phyloP scores from a whole-genome alignment of 2,113 vertebrate genomes.

The Sinosuthora webbiana region DNA sequence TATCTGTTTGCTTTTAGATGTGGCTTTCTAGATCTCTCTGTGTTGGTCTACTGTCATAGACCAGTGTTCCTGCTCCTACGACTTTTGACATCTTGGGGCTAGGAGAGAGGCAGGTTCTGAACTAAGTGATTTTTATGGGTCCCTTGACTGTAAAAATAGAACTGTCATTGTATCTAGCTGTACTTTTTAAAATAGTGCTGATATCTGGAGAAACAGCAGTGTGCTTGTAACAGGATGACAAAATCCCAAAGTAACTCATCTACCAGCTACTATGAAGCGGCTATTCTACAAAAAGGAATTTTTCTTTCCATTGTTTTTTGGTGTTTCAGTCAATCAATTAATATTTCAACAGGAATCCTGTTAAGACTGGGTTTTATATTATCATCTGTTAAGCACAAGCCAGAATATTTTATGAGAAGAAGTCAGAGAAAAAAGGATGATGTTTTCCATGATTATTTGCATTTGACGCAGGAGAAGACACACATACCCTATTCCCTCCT shows the following conservation, averaged over 20 bases:
- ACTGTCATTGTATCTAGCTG: fast-evolving
- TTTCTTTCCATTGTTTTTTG: not conserved
- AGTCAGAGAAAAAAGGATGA: not conserved
- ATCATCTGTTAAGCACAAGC: not conserved
- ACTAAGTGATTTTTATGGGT: not conserved
- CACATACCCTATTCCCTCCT: not conserved
- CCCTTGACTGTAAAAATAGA: not conserved
- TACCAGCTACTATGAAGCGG: not conserved
- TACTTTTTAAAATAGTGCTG: not conserved
- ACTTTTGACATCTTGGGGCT: not conserved
- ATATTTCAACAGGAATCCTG: not conserved
- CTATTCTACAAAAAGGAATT: not conserved
- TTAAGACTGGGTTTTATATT: not conserved
- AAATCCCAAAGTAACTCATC: not conserved
- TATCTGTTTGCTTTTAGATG: not conserved
- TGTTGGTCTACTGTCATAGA: not conserved
- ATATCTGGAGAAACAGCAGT: not conserved
- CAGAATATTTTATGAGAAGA: not conserved
- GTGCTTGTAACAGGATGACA: not conserved
- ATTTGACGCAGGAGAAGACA: not conserved
- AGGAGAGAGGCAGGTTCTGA: not conserved
- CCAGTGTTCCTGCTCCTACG: not conserved
- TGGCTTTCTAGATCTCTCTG: fast-evolving
- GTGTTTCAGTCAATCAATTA: not conserved
- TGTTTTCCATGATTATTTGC: not conserved